A percentile compares a stretch with the other conserved stretches of the same genome.
These are phyloP conservation scores for Oreotragus oreotragus DNA, from an alignment of 2,113 vertebrate genomes.

Conservation along the genomic window DNA sequence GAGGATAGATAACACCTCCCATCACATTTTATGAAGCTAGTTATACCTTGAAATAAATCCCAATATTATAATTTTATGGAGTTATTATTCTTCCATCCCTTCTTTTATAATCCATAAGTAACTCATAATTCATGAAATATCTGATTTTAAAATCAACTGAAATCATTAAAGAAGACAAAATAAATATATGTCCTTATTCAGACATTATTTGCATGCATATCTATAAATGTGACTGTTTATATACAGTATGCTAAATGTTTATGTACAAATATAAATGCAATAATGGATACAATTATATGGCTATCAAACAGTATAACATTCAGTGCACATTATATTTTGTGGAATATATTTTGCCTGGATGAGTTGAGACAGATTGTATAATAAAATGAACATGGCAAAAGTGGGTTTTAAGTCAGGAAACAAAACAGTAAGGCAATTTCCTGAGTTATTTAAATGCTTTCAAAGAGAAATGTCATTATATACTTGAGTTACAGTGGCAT, in stretches of 20 bases:
- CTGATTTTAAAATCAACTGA: constrained; percentile 47
- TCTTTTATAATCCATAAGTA: neutral
- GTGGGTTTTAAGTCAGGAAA: constrained; percentile 79
- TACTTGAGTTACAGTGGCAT: constrained; percentile 80
- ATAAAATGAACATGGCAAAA: constrained; percentile 81
- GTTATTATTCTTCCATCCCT: neutral
- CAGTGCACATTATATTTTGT: constrained; percentile 54
- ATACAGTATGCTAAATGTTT: constrained; percentile 35
- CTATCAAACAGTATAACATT: constrained; percentile 67
- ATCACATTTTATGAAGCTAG: neutral
- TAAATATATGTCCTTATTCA: neutral
- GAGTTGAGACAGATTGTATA: constrained; percentile 78
- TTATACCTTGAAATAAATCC: neutral
- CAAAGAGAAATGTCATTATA: constrained; percentile 83
- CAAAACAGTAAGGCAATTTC: constrained; percentile 82
- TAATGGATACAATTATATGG: constrained; percentile 59
- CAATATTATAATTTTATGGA: neutral
- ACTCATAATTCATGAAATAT: neutral
- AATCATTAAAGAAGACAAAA: constrained; percentile 40
- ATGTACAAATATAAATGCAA: constrained; percentile 48
- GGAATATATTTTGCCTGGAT: constrained; percentile 69
- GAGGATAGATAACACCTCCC: neutral
- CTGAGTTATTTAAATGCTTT: constrained; percentile 83
- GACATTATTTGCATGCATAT: neutral
- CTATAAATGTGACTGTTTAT: constrained; percentile 47